These are phyloP conservation scores for Cosmorhoe ocellata DNA, from an alignment of 2,888 invertebrate species.

Conservation along the genomic window DNA sequence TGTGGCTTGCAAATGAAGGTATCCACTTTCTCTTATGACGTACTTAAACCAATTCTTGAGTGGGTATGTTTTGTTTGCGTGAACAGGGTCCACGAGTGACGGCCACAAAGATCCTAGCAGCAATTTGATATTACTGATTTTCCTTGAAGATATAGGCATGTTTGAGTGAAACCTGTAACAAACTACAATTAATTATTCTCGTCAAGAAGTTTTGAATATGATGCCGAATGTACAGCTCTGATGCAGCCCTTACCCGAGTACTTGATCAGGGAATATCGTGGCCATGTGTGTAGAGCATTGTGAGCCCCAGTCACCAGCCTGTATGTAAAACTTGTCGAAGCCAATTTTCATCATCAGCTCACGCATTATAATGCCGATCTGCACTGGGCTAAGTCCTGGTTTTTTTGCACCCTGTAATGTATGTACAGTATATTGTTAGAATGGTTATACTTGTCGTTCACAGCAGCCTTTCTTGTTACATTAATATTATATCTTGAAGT, in stretches of 20 bases:
- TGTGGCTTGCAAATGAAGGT: conserved; percentile 89
- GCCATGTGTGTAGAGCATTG: conserved; percentile 83
- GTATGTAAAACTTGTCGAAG: conserved; percentile 85
- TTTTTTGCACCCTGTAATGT: conserved; percentile 77
- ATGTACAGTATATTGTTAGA: no score
- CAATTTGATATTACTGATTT: conserved; percentile 56
- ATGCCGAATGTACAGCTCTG: no score
- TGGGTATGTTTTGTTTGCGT: conserved; percentile 78
- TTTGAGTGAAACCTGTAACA: conserved; percentile 84
- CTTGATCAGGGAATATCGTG: conserved; percentile 83
- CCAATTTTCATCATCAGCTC: conserved; percentile 89
- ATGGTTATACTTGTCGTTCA: no score
- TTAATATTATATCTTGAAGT: no score
- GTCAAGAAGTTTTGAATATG: no score
- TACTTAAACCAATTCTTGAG: conserved; percentile 52
- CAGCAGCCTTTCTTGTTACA: no score
- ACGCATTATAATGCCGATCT: conserved; percentile 84
- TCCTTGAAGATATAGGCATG: conserved; percentile 78
- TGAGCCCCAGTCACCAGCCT: conserved; percentile 92
- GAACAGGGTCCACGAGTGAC: conserved; percentile 65
- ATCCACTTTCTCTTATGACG: conserved; percentile 80
- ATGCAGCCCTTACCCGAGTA: conserved; percentile 61
- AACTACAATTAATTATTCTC: no score
- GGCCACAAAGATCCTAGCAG: conserved; percentile 79
- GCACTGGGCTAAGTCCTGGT: conserved; percentile 82